A percentile compares a stretch with the other conserved stretches of the same genome.
Evolutionary conservation across 2,797 vertebrate species (phyloP).

Genomic region (Phaenicophaeus curvirostris): DNA sequence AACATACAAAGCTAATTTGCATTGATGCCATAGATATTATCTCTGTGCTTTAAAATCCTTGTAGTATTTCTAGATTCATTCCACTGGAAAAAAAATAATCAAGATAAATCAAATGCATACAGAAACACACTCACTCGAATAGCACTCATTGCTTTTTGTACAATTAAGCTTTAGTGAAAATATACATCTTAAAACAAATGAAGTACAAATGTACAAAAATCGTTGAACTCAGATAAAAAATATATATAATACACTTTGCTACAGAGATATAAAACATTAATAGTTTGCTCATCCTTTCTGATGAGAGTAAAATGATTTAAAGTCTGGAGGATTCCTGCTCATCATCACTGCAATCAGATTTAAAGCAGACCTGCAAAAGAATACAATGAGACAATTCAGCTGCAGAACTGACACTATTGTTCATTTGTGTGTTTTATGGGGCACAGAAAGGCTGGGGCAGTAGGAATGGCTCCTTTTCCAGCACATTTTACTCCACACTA

Average conservation of each 20-base stretch:
- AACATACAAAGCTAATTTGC: conserved; percentile 39
- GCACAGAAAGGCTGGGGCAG: not conserved
- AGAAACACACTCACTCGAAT: conserved; percentile 83
- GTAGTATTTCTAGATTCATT: conserved; percentile 79
- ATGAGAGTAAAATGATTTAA: conserved; percentile 82
- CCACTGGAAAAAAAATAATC: conserved; percentile 53
- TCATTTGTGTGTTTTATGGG: not conserved
- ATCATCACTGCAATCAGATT: conserved; percentile 83
- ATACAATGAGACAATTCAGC: conserved; percentile 16
- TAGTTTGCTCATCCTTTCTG: conserved; percentile 40
- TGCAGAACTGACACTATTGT: not conserved
- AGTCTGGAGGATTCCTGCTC: conserved; percentile 83
- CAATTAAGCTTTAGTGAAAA: conserved; percentile 91
- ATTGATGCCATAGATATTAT: conserved; percentile 64
- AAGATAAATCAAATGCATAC: conserved; percentile 55
- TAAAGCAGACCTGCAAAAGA: conserved; percentile 87
- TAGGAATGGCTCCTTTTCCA: not conserved
- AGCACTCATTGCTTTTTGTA: conserved; percentile 89
- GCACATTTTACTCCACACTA: not conserved
- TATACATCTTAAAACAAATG: conserved; percentile 89
- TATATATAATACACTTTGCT: conserved; percentile 91
- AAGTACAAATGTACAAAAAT: conserved; percentile 95
- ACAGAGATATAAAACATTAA: conserved; percentile 85
- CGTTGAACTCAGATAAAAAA: conserved; percentile 87
- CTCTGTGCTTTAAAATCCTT: conserved; percentile 81